Percentiles rank a stretch among this genome's conserved stretches.
These are phyloP conservation scores for Phymastichus coffea DNA, from an alignment of 1,140 invertebrate genomes.

Conservation along the genomic window DNA sequence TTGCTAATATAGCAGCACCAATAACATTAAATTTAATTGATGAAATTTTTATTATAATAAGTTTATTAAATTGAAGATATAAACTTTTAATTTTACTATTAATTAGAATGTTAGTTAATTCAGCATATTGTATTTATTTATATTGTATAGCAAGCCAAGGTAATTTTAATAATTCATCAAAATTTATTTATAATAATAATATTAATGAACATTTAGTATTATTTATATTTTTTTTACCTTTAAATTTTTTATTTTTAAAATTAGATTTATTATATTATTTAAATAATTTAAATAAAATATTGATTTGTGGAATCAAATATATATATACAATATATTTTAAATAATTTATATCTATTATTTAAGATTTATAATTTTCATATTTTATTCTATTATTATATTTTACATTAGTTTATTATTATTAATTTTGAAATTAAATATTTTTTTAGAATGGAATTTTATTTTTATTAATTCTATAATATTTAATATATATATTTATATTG, in stretches of 20 bases:
- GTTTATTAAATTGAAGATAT: too few species aligned
- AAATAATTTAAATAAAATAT: constrained; percentile 64
- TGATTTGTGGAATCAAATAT: constrained; percentile 63
- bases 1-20: too few species aligned
- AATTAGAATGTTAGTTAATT: too few species aligned
- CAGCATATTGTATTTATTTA: too few species aligned
- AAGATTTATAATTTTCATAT: constrained; percentile 45
- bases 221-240: too few species aligned
- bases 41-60: too few species aligned
- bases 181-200: too few species aligned
- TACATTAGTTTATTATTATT: constrained; percentile 49
- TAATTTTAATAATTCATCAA: too few species aligned
- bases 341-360: constrained; percentile 49
- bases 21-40: too few species aligned
- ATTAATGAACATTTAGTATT: too few species aligned
- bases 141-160: too few species aligned
- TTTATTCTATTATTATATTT: constrained; percentile 41
- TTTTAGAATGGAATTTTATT: constrained; percentile 58
- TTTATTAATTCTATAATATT: constrained; percentile 52
- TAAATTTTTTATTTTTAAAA: constrained; percentile 61
- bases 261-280: constrained; percentile 57
- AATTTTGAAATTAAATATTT: constrained; percentile 50
- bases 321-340: constrained; percentile 54
- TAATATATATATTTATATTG: constrained; percentile 59
- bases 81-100: too few species aligned